Percentiles rank a stretch among this genome's conserved stretches.
phyloP scores from a whole-genome alignment of 2,888 invertebrate genomes.

The Cynaeus angustus region DNA sequence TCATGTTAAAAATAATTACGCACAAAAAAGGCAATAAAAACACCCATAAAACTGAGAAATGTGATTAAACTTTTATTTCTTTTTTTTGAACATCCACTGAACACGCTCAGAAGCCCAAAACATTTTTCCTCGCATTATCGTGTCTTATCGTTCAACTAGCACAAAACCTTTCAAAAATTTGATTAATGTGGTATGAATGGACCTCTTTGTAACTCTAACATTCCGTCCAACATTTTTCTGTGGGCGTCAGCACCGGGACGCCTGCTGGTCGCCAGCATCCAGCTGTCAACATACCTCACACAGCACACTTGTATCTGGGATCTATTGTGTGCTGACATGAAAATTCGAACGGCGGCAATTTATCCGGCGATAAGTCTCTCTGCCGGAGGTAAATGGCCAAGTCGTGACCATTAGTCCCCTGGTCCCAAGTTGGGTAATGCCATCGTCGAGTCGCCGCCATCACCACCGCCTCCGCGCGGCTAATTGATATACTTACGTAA shows the following conservation, averaged over 20 bases:
- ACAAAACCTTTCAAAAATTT: slow-evolving; percentile 1
- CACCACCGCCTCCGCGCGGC: slow-evolving; percentile 51
- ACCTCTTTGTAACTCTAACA: slow-evolving; percentile 7
- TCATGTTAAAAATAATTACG: slow-evolving; percentile 4
- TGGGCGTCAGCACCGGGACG: slow-evolving; percentile 50
- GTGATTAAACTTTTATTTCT: slow-evolving; percentile 1
- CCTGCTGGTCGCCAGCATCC: slow-evolving; percentile 63
- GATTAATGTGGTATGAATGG: slow-evolving; percentile 16
- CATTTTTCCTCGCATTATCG: not conserved
- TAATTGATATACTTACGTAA: slow-evolving; percentile 57
- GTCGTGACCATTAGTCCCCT: slow-evolving; percentile 76
- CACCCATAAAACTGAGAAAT: slow-evolving; percentile 4
- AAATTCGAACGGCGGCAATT: slow-evolving; percentile 76
- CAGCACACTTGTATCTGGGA: slow-evolving; percentile 68
- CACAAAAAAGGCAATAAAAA: not conserved
- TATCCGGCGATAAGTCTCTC: slow-evolving; percentile 75
- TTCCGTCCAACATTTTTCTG: slow-evolving; percentile 24
- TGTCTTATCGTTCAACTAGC: slow-evolving; percentile 4
- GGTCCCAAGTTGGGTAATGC: slow-evolving; percentile 65
- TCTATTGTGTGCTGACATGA: slow-evolving; percentile 73
- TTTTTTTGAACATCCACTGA: not conserved
- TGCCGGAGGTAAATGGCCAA: slow-evolving; percentile 78
- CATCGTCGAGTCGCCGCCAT: slow-evolving; percentile 34
- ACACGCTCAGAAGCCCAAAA: no score
- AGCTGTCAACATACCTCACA: slow-evolving; percentile 71